Base-by-base conservation (phyloP, 2,888 invertebrate species). In the Hydrotaea cyrtoneurina region DNA sequence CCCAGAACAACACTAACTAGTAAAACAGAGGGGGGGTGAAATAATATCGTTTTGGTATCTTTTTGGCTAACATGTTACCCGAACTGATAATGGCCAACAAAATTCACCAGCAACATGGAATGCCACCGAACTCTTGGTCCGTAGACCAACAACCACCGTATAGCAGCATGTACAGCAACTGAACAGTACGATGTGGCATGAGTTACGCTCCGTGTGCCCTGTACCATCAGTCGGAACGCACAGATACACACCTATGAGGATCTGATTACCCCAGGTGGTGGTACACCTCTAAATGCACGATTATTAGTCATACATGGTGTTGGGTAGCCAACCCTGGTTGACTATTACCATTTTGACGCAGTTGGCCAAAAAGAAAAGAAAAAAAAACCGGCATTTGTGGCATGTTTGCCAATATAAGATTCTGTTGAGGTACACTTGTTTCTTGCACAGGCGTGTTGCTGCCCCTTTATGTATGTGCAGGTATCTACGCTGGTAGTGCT, bases 61-160 rank as follows among this genome's bases (percentile, higher is more conserved):
- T 4, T 64, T 53, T 69, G 73, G 69, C 78, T 74, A 84, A 78
- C 81, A 78, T 81, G 75, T 59, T 75, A 78, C 74, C 81, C 74
- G 26, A 80, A 81, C 81, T 75, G 84, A 84, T 84, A 80, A 81
- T 78, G 78, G 81, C 81, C 78, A 78, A 71, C 55, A 78, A 78
- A 78, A 69, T 21, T 5, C 31, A 57, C 4, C 19, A 21, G 57
- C 57, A 1, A 5, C 57, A 57, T 11, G 23, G 15, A 57, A 26
- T 23, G 23, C 13, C n/a, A n/a, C n/a, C n/a, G 23, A 21, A 50
- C 15, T 50, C 4, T 43, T 43, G 10, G n/a, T n/a, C 2, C 1
- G 26, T 59, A 59, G 23, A 15, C 21, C 55, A n/a, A 19, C 53
- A 2, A 59, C 26, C 11, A 59, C 59, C 26, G 26, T 59, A n/a